phyloP scores from a whole-genome alignment of 2,888 invertebrate genomes.

The Perizoma flavofasciatum region DNA sequence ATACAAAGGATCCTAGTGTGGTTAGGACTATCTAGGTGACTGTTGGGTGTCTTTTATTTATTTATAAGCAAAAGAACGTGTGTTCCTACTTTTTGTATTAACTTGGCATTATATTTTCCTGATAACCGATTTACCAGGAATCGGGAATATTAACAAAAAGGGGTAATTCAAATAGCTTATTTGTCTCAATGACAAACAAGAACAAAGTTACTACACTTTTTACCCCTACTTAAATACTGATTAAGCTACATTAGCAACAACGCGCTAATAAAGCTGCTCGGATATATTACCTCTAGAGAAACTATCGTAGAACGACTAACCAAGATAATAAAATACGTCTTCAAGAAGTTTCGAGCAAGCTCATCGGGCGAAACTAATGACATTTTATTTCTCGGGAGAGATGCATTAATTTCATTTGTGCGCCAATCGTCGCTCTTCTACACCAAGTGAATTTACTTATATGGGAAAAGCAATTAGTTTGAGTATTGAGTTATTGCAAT shows the following conservation, averaged over 20 bases:
- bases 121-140: no score
- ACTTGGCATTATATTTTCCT: no score
- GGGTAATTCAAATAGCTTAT: no score
- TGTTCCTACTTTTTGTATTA: no score
- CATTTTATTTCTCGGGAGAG: constrained; percentile 80
- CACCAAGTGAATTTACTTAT: constrained; percentile 69
- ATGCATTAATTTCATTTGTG: constrained; percentile 82
- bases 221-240: not conserved
- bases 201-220: not conserved
- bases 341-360: constrained; percentile 60
- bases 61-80: no score
- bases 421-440: constrained; percentile 70
- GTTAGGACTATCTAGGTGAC: no score
- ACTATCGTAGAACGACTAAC: constrained; percentile 40
- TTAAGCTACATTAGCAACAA: constrained; percentile 25
- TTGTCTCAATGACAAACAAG: no score
- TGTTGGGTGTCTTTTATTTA: no score
- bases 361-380: constrained; percentile 79
- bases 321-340: constrained; percentile 58
- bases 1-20: no score
- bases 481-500: constrained; percentile 29
- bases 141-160: no score
- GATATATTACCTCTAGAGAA: constrained; percentile 28
- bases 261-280: constrained; percentile 23
- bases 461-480: constrained; percentile 64